A percentile compares a stretch with the other conserved stretches of the same genome.
phyloP scores from a whole-genome alignment of 2,797 vertebrate genomes.

The Pterois miles region DNA sequence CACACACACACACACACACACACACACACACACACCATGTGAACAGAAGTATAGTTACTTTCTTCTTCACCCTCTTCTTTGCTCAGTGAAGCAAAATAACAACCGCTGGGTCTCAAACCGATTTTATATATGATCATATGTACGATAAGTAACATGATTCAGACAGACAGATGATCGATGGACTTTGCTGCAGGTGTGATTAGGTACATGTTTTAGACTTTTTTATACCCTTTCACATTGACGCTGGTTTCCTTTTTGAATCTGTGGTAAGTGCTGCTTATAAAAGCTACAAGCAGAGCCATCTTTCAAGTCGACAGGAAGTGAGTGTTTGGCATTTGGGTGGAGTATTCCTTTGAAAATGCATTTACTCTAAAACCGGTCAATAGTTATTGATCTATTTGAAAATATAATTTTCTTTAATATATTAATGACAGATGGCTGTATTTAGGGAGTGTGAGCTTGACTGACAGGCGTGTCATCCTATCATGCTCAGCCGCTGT shows the following conservation, averaged over 20 bases:
- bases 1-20: conserved; percentile 9
- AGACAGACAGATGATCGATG: neutral
- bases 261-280: neutral
- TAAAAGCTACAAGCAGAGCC: neutral
- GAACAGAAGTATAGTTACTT: too few species aligned
- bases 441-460: neutral
- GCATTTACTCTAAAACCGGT: neutral
- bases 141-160: neutral
- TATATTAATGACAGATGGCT: neutral
- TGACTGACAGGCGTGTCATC: neutral
- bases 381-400: neutral
- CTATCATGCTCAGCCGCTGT: neutral
- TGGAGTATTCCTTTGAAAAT: neutral
- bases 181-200: neutral
- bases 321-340: neutral
- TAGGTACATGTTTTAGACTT: neutral
- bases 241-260: neutral
- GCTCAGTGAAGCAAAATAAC: neutral
- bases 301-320: neutral
- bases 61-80: neutral
- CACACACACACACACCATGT: too few species aligned
- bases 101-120: neutral
- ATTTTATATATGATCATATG: neutral
- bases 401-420: neutral
- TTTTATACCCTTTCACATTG: neutral